Evolutionary conservation across 2,888 invertebrate species (phyloP).

Genomic region (Meiosimyza platycephala): DNA sequence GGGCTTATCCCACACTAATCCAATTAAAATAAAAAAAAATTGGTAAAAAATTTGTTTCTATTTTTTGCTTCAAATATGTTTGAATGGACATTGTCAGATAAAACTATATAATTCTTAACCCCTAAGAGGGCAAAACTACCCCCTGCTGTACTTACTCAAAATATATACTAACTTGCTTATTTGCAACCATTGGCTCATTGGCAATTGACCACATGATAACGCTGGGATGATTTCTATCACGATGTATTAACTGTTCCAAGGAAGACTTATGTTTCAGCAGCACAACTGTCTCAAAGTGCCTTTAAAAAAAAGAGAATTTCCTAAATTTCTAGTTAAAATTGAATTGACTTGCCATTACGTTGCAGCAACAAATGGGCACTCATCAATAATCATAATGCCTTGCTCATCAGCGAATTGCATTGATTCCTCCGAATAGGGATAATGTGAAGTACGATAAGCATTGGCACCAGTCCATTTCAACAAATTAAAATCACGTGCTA

Average conservation of each 20-base stretch:
- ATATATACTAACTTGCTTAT: conserved; percentile 78
- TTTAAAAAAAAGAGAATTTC: conserved; percentile 57
- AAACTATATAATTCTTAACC: too few relatives aligned
- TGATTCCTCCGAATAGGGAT: conserved; percentile 97
- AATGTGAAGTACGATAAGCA: conserved; percentile 95
- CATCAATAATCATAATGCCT: conserved; percentile 95
- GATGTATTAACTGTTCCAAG: conserved; percentile 84
- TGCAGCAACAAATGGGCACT: conserved; percentile 92
- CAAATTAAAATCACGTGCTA: conserved; percentile 92
- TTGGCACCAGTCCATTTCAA: conserved; percentile 96
- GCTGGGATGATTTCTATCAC: conserved; percentile 95
- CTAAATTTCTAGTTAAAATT: not conserved
- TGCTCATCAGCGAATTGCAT: conserved; percentile 92
- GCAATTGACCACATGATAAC: conserved; percentile 97
- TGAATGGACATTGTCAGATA: too few relatives aligned
- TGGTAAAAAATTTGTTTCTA: too few relatives aligned
- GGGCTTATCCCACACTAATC: too few relatives aligned
- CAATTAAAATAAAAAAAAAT: too few relatives aligned
- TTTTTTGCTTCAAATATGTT: too few relatives aligned
- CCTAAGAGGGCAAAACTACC: too few relatives aligned
- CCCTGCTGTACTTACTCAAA: conserved; percentile 79
- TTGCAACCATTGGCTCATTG: conserved; percentile 87
- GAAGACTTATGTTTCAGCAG: conserved; percentile 85
- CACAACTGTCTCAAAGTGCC: conserved; percentile 76
- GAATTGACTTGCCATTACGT: conserved; percentile 70